A percentile compares a stretch with the other conserved stretches of the same genome.
Evolutionary conservation across 2,113 vertebrate genomes (phyloP).

Genomic region (Sminthopsis crassicaudata): DNA sequence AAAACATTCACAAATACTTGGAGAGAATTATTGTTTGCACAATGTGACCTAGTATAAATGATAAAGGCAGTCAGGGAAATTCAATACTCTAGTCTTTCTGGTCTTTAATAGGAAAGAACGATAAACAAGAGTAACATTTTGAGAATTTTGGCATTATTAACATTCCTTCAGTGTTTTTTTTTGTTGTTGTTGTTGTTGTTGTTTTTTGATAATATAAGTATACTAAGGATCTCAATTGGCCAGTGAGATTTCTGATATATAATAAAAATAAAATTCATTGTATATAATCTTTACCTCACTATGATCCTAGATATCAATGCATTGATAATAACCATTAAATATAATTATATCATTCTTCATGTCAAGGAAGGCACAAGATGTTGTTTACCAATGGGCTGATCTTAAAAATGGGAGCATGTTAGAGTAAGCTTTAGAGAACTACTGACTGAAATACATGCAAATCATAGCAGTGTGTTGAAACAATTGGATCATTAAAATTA

Average conservation of each 20-base stretch:
- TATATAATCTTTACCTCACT: conserved; percentile 37
- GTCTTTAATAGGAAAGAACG: neutral
- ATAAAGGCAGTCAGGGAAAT: neutral
- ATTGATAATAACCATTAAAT: conserved; percentile 3
- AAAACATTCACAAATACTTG: neutral
- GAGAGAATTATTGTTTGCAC: neutral
- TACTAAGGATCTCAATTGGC: conserved; percentile 37
- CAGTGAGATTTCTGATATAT: conserved; percentile 4
- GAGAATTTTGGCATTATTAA: neutral
- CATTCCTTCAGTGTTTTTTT: neutral
- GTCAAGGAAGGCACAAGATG: neutral
- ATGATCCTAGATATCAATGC: neutral
- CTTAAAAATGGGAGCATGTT: neutral
- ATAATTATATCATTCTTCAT: neutral
- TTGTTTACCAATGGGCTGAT: neutral
- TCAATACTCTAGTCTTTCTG: neutral
- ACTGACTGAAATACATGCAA: neutral
- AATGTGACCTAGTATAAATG: neutral
- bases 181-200: no score
- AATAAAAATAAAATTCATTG: conserved; percentile 44
- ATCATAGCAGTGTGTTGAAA: neutral
- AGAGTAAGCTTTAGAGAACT: conserved; percentile 20
- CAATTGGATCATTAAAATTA: neutral
- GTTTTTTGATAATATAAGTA: conserved; percentile 52
- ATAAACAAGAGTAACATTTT: neutral